Conservation (phyloP, 1,140 invertebrate genomes). For the Sinonovacula constricta region DNA sequence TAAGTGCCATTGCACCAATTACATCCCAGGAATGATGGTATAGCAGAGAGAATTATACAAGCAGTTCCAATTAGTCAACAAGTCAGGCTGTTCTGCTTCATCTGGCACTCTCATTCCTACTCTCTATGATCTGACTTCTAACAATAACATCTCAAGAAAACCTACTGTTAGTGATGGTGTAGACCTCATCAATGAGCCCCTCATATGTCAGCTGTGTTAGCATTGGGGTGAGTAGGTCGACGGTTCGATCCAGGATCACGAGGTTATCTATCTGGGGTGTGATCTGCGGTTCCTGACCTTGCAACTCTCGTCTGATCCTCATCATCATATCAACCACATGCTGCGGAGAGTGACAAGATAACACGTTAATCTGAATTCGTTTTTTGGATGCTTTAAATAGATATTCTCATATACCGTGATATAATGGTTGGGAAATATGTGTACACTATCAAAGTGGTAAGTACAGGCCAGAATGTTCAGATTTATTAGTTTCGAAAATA, state of each 20-base stretch:
- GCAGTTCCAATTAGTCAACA: not conserved
- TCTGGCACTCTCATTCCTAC: not conserved
- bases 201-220: slow-evolving; percentile 98
- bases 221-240: slow-evolving; percentile 95
- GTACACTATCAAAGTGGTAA: too few species aligned
- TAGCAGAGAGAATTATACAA: not conserved
- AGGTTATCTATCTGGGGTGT: slow-evolving; percentile 90
- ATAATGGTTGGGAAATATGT: too few species aligned
- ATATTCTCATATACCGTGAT: too few species aligned
- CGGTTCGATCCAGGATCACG: slow-evolving; percentile 90
- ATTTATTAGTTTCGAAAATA: too few species aligned
- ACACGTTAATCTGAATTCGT: too few species aligned
- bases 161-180: slow-evolving; percentile 83
- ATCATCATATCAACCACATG: slow-evolving; percentile 93
- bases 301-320: slow-evolving; percentile 86
- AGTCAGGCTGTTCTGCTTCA: not conserved
- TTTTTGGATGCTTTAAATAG: too few species aligned
- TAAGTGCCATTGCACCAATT: too few species aligned
- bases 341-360: too few species aligned
- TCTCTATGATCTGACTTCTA: not conserved
- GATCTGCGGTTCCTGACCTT: slow-evolving; percentile 78
- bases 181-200: slow-evolving; percentile 96
- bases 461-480: too few species aligned
- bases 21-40: too few species aligned
- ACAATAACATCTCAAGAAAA: slow-evolving; percentile 19